Evolutionary conservation across 1,140 invertebrate species (phyloP), one percentile per base, ranked within the genome.

Genomic region (Lordiphosa mommai): DNA sequence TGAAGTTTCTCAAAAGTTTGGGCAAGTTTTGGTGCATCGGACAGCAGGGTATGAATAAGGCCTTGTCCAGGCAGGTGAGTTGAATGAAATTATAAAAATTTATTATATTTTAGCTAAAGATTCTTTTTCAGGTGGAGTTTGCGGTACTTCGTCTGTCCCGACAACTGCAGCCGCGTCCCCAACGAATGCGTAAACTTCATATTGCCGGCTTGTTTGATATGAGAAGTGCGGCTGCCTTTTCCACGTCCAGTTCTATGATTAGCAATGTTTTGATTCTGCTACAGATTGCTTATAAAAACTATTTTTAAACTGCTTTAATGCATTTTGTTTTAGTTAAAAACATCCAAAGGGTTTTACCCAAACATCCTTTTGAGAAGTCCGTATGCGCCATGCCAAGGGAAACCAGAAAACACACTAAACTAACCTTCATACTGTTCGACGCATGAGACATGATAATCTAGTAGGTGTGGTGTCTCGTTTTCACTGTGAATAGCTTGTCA

Each of bases 281-380:
- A 2, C 77, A 82, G 27, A 69, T 82, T 61, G 77, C 77, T 1
- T 82, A 84, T 34, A 84, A 76, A 37, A 51, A 72, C 16, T 82
- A 76, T 57, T 32, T 29, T n/a, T 47, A n/a, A 14, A 23, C n/a
- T n/a, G n/a, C n/a, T n/a, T n/a, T n/a, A n/a, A n/a, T n/a, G n/a
- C n/a, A n/a, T n/a, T n/a, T n/a, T n/a, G n/a, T n/a, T n/a, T n/a
- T 3, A 41, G 9, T 20, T 41, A 14, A 9, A 16, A 23, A 43
- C 4, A 23, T 14, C 20, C 16, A n/a, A 34, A 10, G 0, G 10
- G 2, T 20, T 7, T 27, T 12, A 13, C 4, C 3, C 7, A 7
- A 12, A 10, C 12, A 27, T 7, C n/a, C 10, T 10, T 27, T 12
- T n/a, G n/a, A n/a, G 3, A 3, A 13, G n/a, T 23, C 4, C 20